Evolutionary conservation across 1,140 invertebrate species (phyloP).

Genomic region (Saccostrea glomerata): DNA sequence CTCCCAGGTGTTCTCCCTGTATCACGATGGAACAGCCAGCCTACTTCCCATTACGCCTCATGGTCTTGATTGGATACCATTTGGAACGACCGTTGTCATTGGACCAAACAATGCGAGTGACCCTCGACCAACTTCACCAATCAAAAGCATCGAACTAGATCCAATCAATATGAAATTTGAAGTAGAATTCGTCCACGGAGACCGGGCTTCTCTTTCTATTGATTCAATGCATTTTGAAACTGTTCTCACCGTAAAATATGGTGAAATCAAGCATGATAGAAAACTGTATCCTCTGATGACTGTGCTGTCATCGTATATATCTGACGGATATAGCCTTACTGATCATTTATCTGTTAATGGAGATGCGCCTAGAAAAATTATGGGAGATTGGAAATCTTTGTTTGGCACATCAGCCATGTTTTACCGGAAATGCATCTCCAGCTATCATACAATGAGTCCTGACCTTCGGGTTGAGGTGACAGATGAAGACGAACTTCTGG

Average conservation of each 20-base stretch:
- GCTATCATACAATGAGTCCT: constrained; percentile 62
- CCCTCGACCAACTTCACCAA: constrained; percentile 51
- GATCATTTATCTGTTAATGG: constrained; percentile 63
- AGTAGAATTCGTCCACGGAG: constrained; percentile 52
- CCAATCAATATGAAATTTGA: constrained; percentile 52
- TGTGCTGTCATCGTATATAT: constrained; percentile 59
- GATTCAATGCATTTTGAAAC: constrained; percentile 48
- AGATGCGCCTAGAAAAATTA: constrained; percentile 40
- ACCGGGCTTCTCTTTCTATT: constrained; percentile 45
- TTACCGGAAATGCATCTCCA: constrained; percentile 62
- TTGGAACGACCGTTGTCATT: constrained; percentile 61
- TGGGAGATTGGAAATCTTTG: constrained; percentile 54
- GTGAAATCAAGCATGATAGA: constrained; percentile 1
- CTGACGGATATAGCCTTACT: constrained; percentile 61
- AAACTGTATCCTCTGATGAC: constrained; percentile 53
- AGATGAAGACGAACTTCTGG: constrained; percentile 23
- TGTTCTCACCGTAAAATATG: constrained; percentile 55
- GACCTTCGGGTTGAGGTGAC: constrained; percentile 56
- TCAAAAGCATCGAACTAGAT: constrained; percentile 55
- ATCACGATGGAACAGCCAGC: constrained; percentile 52
- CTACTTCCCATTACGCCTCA: constrained; percentile 55
- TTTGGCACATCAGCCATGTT: constrained; percentile 59
- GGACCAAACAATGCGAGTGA: constrained; percentile 53
- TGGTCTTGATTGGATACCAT: constrained; percentile 58
- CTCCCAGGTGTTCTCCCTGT: constrained; percentile 58